phyloP scores from a whole-genome alignment of 1,140 invertebrate genomes.

The Caenorhabditis elegans region DNA sequence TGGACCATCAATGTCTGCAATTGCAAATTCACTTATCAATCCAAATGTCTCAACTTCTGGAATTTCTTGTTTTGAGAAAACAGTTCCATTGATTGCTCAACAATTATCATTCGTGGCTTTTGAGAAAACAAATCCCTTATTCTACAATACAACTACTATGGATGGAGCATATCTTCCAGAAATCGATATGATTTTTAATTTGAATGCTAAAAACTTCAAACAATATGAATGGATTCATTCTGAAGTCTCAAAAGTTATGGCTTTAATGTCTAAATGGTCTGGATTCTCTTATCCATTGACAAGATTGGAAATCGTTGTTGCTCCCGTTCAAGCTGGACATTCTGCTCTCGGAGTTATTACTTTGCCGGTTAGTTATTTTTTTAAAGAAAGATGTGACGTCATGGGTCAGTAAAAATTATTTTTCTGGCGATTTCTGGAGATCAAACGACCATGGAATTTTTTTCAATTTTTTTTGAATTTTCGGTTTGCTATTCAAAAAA shows the following conservation, averaged over 20 bases:
- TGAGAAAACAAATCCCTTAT: background rate
- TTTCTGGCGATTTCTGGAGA: too few species aligned
- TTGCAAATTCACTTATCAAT: background rate
- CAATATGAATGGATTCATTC: constrained; percentile 23
- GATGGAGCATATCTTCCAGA: background rate
- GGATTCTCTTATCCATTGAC: background rate
- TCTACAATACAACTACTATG: background rate
- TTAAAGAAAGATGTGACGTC: too few species aligned
- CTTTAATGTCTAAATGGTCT: constrained; percentile 10
- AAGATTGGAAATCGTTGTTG: background rate
- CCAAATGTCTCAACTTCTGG: background rate
- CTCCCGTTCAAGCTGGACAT: background rate
- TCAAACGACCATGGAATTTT: too few species aligned
- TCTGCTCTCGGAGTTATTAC: constrained; percentile 18
- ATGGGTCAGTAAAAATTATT: too few species aligned
- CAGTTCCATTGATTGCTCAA: constrained; percentile 1
- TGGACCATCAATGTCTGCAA: background rate
- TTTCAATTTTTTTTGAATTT: too few species aligned
- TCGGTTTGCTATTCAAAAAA: too few species aligned
- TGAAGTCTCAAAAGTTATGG: background rate
- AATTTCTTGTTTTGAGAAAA: background rate
- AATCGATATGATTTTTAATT: constrained; percentile 27
- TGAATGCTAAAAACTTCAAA: constrained; percentile 6
- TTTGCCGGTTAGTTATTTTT: background rate
- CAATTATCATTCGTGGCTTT: constrained; percentile 7